Percentiles rank a stretch among this genome's conserved stretches.
These are phyloP conservation scores for Chrysopa pallens DNA, from an alignment of 1,140 invertebrate species.

Conservation along the genomic window DNA sequence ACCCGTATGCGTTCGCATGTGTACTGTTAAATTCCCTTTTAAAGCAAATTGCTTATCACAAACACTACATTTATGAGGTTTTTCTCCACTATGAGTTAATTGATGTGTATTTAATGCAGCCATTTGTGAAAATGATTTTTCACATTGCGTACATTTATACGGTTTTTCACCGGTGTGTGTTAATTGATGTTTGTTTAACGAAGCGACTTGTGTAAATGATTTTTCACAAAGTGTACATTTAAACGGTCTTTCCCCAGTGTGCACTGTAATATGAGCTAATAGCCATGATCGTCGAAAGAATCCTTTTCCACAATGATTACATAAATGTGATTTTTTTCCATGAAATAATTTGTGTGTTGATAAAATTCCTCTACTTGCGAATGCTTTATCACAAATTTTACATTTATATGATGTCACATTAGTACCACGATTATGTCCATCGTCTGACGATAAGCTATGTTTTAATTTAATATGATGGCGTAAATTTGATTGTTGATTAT, in stretches of 20 bases:
- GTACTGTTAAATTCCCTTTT: slow-evolving; percentile 29
- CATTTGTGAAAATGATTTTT: slow-evolving; percentile 7
- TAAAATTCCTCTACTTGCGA: slow-evolving; percentile 31
- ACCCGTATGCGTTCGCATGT: slow-evolving; percentile 51
- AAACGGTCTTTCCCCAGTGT: no score
- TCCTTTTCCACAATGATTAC: no score
- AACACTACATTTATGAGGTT: slow-evolving; percentile 43
- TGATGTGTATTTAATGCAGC: slow-evolving; percentile 10
- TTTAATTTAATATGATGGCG: neutral
- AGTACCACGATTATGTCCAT: neutral
- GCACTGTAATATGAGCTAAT: no score
- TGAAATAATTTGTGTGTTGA: slow-evolving; percentile 30
- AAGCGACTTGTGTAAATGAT: neutral
- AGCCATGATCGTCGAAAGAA: no score
- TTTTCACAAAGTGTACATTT: neutral
- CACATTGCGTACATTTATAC: no score
- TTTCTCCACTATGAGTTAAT: slow-evolving; percentile 28
- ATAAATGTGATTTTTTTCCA: slow-evolving; percentile 18
- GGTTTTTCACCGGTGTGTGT: no score
- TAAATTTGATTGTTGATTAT: neutral
- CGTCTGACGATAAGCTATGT: neutral
- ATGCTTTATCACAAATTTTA: slow-evolving; percentile 32
- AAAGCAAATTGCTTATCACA: slow-evolving; percentile 48
- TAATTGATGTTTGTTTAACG: no score
- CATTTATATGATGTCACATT: slow-evolving; percentile 35